Percentiles rank a stretch among this genome's conserved stretches.
Evolutionary conservation across 2,797 vertebrate species (phyloP).

Genomic region (Notoglanidium macrostoma): DNA sequence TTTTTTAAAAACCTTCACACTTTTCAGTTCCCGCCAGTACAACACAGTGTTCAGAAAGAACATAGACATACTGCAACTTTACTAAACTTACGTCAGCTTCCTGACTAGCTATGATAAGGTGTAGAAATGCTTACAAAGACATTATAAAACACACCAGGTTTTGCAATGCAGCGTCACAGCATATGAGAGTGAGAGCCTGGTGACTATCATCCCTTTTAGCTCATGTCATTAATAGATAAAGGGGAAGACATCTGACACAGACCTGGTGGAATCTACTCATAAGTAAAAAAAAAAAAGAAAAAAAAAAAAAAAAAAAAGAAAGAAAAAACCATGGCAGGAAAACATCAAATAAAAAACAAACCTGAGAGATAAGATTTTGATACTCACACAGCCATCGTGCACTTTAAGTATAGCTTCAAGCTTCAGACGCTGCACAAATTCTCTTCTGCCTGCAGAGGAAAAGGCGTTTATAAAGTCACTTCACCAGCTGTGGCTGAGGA

Average conservation of each 20-base stretch:
- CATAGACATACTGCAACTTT: not conserved
- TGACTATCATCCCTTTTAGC: not conserved
- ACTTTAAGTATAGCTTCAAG: conserved; percentile 95
- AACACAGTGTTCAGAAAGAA: not conserved
- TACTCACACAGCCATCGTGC: conserved; percentile 98
- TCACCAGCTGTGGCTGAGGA: not conserved
- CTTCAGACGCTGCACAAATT: conserved; percentile 98
- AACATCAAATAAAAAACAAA: conserved; percentile 17
- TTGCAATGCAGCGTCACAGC: conserved; percentile 5
- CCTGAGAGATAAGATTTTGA: not conserved
- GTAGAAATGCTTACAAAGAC: not conserved
- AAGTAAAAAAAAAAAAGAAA: not conserved
- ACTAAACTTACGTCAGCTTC: not conserved
- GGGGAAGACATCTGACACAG: not conserved
- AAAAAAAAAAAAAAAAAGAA: too few species aligned
- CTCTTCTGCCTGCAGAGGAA: conserved; percentile 88
- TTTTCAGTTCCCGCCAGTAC: not conserved
- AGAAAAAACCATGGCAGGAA: too few species aligned
- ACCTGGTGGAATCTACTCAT: not conserved
- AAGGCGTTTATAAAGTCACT: conserved; percentile 14
- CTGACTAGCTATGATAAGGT: not conserved
- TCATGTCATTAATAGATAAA: not conserved
- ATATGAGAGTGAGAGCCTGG: not conserved
- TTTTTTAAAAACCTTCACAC: not conserved
- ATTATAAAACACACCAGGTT: not conserved